phyloP scores from a whole-genome alignment of 2,797 vertebrate species.

The Gallinago solitaria region DNA sequence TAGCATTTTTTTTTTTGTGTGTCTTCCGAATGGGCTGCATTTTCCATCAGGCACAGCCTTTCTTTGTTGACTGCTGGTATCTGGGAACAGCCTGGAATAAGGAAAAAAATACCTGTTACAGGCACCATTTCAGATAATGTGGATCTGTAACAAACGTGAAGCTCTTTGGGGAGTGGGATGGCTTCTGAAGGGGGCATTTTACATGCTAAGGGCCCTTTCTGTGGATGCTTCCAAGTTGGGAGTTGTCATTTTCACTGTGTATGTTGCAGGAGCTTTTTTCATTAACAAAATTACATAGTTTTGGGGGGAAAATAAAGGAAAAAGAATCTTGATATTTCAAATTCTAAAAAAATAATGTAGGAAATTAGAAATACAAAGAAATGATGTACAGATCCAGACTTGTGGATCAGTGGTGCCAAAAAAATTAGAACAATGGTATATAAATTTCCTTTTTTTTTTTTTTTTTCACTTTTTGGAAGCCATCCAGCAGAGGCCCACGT shows the following conservation, averaged over 20 bases:
- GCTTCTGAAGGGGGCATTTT: not conserved
- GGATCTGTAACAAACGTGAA: accelerated
- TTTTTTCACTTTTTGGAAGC: not conserved
- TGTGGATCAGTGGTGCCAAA: not conserved
- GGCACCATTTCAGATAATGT: not conserved
- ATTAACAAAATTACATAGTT: not conserved
- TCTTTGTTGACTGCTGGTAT: not conserved
- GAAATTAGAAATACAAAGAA: not conserved
- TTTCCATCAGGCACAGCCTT: not conserved
- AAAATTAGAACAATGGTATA: not conserved
- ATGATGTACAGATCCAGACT: not conserved
- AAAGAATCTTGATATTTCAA: not conserved
- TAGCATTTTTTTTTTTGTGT: not conserved
- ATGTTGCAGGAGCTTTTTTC: not conserved
- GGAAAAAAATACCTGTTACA: not conserved
- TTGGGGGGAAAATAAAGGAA: too few species aligned
- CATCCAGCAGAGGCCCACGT: accelerated
- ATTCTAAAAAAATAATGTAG: not conserved
- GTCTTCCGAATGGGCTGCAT: not conserved
- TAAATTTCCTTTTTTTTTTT: not conserved
- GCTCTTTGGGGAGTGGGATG: not conserved
- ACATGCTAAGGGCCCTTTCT: not conserved
- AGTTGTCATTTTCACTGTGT: not conserved
- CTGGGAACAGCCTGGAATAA: not conserved
- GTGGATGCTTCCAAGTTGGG: not conserved